Base-by-base conservation (phyloP, 2,888 invertebrate genomes). In the Caprella mutica region DNA sequence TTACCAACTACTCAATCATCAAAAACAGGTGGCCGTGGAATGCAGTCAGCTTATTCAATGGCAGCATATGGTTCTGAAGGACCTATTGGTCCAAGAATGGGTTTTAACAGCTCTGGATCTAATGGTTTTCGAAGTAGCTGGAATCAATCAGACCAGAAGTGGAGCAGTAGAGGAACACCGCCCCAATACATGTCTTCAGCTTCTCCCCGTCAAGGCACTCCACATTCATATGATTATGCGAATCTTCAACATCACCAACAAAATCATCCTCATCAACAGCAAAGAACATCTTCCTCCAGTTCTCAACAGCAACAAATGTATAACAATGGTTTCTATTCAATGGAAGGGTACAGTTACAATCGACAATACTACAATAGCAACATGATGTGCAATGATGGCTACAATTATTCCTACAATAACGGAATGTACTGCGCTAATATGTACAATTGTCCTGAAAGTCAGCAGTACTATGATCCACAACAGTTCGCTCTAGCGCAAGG, bases 221-320 rank as follows among this genome's bases (percentile, higher is more conserved):
- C 48, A 4, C 57, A 64, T 39, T 52, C 46, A 6, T 64, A 64
- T 23, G 63, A 64, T 42, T 64, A 64, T 38, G 42, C 55, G 2
- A 53, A 53, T 14, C 53, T 56, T 29, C 30, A 44, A 33, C 46
- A 42, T 23, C 61, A 58, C 19, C 59, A 82, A 81, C 69, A 86
- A 84, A 71, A 83, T 83, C 71, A 79, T 77, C 69, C 81, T 71
- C 66, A 73, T 70, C 50, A 60, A 38, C 60, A 66, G 60, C 65
- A 65, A 48, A 65, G 82, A 48, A 48, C 48, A 14, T n/a, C 81
- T 71, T 83, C n/a, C n/a, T n/a, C n/a, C n/a, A n/a, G n/a, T n/a
- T n/a, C n/a, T n/a, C n/a, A n/a, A 80, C 69, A 84, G 81, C 68
- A 84, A 84, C 58, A 69, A 67, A 58, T 85, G 85, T 29, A 85